Conservation (phyloP, 2,113 vertebrate species). For the Nicator chloris region DNA sequence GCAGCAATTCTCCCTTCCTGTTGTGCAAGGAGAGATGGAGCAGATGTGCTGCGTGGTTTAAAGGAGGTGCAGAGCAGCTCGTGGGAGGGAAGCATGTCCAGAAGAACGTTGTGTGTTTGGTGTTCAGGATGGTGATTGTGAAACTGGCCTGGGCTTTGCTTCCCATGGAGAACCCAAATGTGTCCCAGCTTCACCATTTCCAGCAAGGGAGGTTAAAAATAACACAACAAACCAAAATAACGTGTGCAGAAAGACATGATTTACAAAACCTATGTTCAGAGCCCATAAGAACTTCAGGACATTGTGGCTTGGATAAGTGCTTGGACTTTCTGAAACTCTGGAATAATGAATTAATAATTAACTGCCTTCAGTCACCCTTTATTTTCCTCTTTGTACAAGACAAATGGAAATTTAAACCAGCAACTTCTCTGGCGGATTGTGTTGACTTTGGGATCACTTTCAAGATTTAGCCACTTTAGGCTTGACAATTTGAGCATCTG, state of each 20-base stretch:
- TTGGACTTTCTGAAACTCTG: not conserved
- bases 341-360: not conserved
- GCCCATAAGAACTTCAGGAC: not conserved
- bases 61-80: not conserved
- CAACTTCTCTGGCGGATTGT: not conserved
- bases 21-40: not conserved
- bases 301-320: not conserved
- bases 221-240: not conserved
- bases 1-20: not conserved
- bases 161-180: not conserved
- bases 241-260: not conserved
- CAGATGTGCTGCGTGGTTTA: not conserved
- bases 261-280: not conserved
- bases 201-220: not conserved
- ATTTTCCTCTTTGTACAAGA: not conserved
- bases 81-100: not conserved
- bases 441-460: not conserved
- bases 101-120: not conserved
- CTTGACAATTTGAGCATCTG: not conserved
- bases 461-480: not conserved
- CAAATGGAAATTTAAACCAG: not conserved
- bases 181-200: not conserved
- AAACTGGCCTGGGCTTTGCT: not conserved
- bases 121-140: not conserved
- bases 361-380: not conserved